Evolutionary conservation across 2,888 invertebrate species (phyloP), one percentile per base, ranked within the genome.

Genomic region (Temnothorax unifasciatus): DNA sequence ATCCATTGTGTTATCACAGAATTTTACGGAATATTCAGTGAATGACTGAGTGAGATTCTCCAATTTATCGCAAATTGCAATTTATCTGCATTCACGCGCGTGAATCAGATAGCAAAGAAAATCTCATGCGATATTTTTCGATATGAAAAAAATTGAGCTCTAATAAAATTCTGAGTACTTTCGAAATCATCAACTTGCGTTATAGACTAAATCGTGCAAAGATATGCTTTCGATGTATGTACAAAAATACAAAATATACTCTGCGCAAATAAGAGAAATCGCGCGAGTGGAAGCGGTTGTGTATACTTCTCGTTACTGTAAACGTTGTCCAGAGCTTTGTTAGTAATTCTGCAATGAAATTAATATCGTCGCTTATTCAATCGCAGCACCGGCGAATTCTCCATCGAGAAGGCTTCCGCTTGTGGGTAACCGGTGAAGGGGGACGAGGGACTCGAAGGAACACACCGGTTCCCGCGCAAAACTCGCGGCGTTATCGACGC

Each of bases 401-500:
- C 34, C 52, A 4, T 59, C 59, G 57, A 59, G 71, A 2, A 68
- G n/a, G 54, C 47, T 59, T 71, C 34, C 47, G 79, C 25, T 68
- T 25, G 41, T 41, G n/a, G 15, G 41, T 9, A 66, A 13, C 13
- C 6, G 52, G 41, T 1, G 54, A 50, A 77, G n/a, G 8, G n/a
- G 8, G n/a, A 54, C 52, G 38, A 54, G 41, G 44, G 4, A 44
- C 18, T n/a, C 29, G 59, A n/a, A 50, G 47, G 21, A 59, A 59
- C 59, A 38, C 57, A 61, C 69, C 54, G 77, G 73, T 38, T 68
- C 61, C 21, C 66, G 79, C 47, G 74, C 52, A 57, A 66, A 83
- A 82, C 59, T 79, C 68, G 69, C 76, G 71, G 91, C 92, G 93
- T 94, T 94, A 94, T 94, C 94, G 94, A 94, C 93, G 85, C 88